Evolutionary conservation across 1,140 invertebrate species (phyloP), one percentile per base, ranked within the genome.

Genomic region (Tetramorium alpestre): DNA sequence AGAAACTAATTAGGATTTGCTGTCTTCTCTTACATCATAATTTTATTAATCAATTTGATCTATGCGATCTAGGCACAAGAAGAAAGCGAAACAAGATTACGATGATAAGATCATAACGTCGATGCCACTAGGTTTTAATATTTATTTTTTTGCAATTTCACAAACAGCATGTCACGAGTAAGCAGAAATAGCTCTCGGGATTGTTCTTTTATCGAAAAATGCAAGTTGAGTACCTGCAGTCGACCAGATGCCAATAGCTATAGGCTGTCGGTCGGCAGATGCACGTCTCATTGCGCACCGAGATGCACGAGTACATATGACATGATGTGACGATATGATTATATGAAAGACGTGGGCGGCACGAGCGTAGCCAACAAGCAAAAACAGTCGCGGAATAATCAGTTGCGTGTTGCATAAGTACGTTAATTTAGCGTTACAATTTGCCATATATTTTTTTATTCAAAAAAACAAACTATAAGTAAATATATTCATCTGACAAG

Each of bases 231-330:
- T 65, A 80, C 76, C 85, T 67, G 51, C 41, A 18, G 51, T 51
- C 75, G 25, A 54, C 62, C 73, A 77, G 85, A 86, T 86, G 73
- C 84, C 47, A 64, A 80, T 78, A 80, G 73, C 85, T 86, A 44
- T 78, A 70, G 54, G 60, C 51, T 38, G 49, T 47, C n/a, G 16
- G 44, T 62, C 81, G 76, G 64, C 76, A 86, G 76, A 86, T 86
- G 85, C 51, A 80, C 25, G 60, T 86, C 41, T 86, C 85, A 58
- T 80, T 67, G 75, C 75, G 41, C 16, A 58, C 85, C 58, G 44
- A 80, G 38, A 47, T 58, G 64, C 75, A 54, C 73, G 33, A 49
- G 49, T 56, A 78, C 49, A n/a, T 28, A 28, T 44, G 28, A 60
- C 41, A 47, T 73, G 64, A 67, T 67, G 41, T 22, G 28, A 72